Evolutionary conservation across 2,797 vertebrate species (phyloP), one percentile per base, ranked within the genome.

Genomic region (Lophius americanus): DNA sequence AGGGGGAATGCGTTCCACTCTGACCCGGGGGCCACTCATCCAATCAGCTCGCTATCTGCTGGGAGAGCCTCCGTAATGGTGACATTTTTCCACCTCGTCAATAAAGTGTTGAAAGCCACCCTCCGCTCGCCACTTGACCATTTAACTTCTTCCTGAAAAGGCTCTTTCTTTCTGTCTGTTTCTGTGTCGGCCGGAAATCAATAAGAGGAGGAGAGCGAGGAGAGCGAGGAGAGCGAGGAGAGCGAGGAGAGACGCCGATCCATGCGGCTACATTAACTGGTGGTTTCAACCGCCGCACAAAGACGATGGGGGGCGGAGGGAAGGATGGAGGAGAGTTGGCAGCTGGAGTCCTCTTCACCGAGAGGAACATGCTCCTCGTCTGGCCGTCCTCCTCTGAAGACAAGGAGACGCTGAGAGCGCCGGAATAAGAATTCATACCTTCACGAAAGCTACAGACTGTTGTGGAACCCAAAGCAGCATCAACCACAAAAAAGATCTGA

Each of bases 81-180:
- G 93, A 95, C 94, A 94, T 94, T 94, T 95, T 94, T 92, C 92
- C 92, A 94, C 93, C 92, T 93, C 89, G 90, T 94, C 93, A 94
- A 94, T 94, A 94, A 91, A 93, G 91, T 92, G 93, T 88, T 94
- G 93, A 94, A 94, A 94, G 92, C 90, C 92, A 93, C 92, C 92
- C 94, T 94, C 92, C 86, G 91, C 88, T 82, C 71, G 85, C 93
- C 94, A 94, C 94, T 95, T 94, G 94, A 94, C 93, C 93, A 86
- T 93, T 95, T 94, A 95, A 95, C 93, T 94, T 94, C 92, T 91
- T 92, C 84, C 88, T 94, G 93, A 95, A 94, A 95, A 93, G 92
- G 86, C 89, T 87, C 85, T 93, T 94, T 94, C 92, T 94, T 91
- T 92, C 89, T 85, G 88, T 88, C 87, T 88, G 85, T 89, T 84